Conservation (phyloP, 2,113 vertebrate genomes). For the Mirounga angustirostris region DNA sequence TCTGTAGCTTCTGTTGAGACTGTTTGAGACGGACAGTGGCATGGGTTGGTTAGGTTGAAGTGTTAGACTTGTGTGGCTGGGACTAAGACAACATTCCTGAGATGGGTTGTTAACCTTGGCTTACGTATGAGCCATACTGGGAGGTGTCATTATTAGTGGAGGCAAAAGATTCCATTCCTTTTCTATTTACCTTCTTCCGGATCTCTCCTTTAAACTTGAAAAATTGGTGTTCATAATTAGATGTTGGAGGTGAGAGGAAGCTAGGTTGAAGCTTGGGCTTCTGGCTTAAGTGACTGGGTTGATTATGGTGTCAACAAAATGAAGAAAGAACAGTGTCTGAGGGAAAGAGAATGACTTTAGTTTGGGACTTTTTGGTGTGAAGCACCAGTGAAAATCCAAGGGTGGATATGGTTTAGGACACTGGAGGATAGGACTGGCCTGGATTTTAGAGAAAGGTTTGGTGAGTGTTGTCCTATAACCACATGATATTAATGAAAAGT, state of each 20-base stretch:
- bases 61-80: conserved; percentile 3
- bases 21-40: background rate
- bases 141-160: background rate
- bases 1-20: conserved; percentile 22
- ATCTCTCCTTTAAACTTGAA: conserved; percentile 45
- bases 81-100: background rate
- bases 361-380: conserved; percentile 9
- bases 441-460: conserved; percentile 25
- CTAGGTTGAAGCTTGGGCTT: background rate
- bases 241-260: background rate
- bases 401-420: conserved; percentile 2
- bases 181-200: background rate
- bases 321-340: background rate
- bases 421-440: background rate
- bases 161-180: background rate
- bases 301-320: background rate
- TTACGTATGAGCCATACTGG: background rate
- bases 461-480: background rate
- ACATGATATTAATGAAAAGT: background rate
- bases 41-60: background rate
- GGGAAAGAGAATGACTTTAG: background rate
- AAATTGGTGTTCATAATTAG: conserved; percentile 28
- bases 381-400: background rate
- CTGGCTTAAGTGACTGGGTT: background rate
- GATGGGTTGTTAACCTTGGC: background rate